Evolutionary conservation across 2,113 vertebrate genomes (phyloP).

Genomic region (Thinocorus orbignyianus): DNA sequence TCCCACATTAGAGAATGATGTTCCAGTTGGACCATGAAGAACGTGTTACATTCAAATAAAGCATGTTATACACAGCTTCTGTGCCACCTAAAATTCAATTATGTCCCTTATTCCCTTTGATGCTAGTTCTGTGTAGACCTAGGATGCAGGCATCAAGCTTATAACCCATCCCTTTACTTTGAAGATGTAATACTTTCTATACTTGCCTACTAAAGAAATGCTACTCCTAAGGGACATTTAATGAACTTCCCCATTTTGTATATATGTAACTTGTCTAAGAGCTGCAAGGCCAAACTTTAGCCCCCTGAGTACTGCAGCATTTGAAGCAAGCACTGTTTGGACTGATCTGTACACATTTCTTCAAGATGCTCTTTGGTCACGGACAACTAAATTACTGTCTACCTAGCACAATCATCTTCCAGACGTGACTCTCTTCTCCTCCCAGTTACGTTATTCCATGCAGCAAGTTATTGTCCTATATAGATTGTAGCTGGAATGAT

Average conservation of each 20-base stretch:
- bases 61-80: not conserved
- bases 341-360: not conserved
- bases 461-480: not conserved
- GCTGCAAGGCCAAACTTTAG: not conserved
- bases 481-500: not conserved
- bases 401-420: not conserved
- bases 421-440: not conserved
- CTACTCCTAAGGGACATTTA: not conserved
- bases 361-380: not conserved
- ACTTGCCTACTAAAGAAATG: not conserved
- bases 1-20: not conserved
- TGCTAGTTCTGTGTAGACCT: not conserved
- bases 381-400: not conserved
- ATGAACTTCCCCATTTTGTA: not conserved
- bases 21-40: not conserved
- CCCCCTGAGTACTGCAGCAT: not conserved
- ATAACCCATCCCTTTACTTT: not conserved
- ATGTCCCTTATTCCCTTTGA: not conserved
- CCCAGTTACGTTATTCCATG: not conserved
- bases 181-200: not conserved
- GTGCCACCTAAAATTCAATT: not conserved
- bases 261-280: not conserved
- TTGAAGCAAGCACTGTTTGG: not conserved
- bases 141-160: not conserved
- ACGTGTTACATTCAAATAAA: not conserved